phyloP scores from a whole-genome alignment of 1,140 invertebrate genomes.

The Leptinotarsa texana region DNA sequence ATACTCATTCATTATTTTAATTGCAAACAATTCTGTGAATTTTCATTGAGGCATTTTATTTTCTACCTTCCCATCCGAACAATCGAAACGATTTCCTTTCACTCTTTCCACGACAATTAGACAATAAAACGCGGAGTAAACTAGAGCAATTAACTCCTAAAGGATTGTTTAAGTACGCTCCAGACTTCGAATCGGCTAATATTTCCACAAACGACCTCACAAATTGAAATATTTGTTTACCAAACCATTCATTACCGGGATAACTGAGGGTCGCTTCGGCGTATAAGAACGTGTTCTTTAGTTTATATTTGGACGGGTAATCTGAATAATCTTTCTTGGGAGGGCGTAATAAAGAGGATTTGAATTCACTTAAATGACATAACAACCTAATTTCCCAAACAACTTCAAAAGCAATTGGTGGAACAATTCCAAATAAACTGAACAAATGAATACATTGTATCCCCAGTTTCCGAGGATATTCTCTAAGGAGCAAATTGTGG shows the following conservation, averaged over 20 bases:
- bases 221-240: conserved; percentile 9
- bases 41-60: no score
- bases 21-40: no score
- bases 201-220: neutral
- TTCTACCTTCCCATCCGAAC: neutral
- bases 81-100: neutral
- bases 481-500: no score
- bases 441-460: no score
- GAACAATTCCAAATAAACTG: no score
- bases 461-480: no score
- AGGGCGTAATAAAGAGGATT: neutral
- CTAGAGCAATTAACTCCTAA: neutral
- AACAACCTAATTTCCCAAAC: no score
- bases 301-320: neutral
- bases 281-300: neutral
- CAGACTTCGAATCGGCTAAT: neutral
- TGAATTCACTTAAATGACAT: neutral
- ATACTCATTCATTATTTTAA: no score
- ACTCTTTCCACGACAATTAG: neutral
- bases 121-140: conserved; percentile 2
- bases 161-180: neutral
- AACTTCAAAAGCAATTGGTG: no score
- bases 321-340: neutral
- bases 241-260: neutral
- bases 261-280: neutral